Percentiles rank a stretch among this genome's conserved stretches.
phyloP scores from a whole-genome alignment of 1,140 invertebrate genomes.

The Dreissena polymorpha region DNA sequence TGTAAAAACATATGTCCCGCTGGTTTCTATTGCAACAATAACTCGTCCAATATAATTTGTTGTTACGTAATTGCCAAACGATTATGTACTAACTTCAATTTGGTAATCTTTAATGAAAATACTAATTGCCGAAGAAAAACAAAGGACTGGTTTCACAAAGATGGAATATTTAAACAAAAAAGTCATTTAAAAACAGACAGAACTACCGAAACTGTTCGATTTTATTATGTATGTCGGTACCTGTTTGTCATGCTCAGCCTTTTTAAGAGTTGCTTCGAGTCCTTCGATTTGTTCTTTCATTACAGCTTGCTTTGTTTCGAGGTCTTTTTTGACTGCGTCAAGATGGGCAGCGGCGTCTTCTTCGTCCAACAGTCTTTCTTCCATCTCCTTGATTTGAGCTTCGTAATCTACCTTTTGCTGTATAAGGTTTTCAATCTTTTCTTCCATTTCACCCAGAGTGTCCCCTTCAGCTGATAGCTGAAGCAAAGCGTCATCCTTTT shows the following conservation, averaged over 20 bases:
- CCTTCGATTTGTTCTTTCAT: conserved; percentile 98
- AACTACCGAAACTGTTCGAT: conserved; percentile 77
- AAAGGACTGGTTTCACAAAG: too few relatives aligned
- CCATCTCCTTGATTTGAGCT: conserved; percentile 96
- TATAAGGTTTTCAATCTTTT: conserved; percentile 92
- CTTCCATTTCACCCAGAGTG: conserved; percentile 88
- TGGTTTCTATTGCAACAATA: too few relatives aligned
- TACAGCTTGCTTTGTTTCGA: conserved; percentile 94
- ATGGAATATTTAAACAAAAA: too few relatives aligned
- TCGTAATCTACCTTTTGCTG: conserved; percentile 98
- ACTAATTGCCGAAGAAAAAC: too few relatives aligned
- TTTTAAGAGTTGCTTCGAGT: conserved; percentile 93
- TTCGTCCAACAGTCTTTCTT: conserved; percentile 95
- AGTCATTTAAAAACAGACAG: too few relatives aligned
- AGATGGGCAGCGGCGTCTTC: conserved; percentile 95
- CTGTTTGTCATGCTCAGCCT: conserved; percentile 92
- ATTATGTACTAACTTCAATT: too few relatives aligned
- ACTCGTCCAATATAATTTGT: too few relatives aligned
- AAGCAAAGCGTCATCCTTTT: conserved; percentile 93
- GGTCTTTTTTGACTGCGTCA: conserved; percentile 95
- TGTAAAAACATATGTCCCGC: too few relatives aligned
- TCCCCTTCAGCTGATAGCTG: conserved; percentile 87
- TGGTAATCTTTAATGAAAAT: too few relatives aligned
- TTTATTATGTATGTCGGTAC: conserved; percentile 79
- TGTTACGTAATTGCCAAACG: too few relatives aligned